phyloP scores from a whole-genome alignment of 2,113 vertebrate genomes.

The Misgurnus anguillicaudatus region DNA sequence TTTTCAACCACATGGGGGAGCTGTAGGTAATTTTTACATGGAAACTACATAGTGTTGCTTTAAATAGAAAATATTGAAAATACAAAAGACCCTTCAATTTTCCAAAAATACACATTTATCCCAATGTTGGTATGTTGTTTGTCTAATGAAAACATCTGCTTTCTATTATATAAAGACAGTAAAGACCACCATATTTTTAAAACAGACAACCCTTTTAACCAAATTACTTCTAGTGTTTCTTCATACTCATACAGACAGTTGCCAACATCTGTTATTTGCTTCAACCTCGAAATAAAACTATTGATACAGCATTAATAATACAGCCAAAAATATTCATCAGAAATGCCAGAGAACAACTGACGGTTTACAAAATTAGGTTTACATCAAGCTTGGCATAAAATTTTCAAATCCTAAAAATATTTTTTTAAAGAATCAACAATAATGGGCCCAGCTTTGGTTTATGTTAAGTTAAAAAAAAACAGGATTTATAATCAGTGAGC shows the following conservation, averaged over 20 bases:
- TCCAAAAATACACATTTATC: constrained; percentile 5
- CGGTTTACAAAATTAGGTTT: not conserved
- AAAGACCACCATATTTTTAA: not conserved
- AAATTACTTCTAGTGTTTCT: not conserved
- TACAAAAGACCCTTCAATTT: constrained; percentile 30
- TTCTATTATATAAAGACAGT: not conserved
- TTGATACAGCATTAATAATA: not conserved
- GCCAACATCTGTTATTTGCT: not conserved
- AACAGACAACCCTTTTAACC: not conserved
- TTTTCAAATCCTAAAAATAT: not conserved
- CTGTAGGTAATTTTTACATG: too few species aligned
- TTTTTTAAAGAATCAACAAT: not conserved
- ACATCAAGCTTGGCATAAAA: not conserved
- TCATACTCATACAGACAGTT: not conserved
- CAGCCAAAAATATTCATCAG: not conserved
- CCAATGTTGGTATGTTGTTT: not conserved
- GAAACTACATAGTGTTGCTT: too few species aligned
- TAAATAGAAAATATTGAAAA: not conserved
- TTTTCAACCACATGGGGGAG: too few species aligned
- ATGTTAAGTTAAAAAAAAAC: not conserved
- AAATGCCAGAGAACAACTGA: not conserved
- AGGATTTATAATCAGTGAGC: not conserved
- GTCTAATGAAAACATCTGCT: not conserved
- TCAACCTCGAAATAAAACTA: not conserved
- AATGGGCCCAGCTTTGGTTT: not conserved